Evolutionary conservation across 2,113 vertebrate genomes (phyloP), one percentile per base, ranked within the genome.

Genomic region (Otolemur garnettii): DNA sequence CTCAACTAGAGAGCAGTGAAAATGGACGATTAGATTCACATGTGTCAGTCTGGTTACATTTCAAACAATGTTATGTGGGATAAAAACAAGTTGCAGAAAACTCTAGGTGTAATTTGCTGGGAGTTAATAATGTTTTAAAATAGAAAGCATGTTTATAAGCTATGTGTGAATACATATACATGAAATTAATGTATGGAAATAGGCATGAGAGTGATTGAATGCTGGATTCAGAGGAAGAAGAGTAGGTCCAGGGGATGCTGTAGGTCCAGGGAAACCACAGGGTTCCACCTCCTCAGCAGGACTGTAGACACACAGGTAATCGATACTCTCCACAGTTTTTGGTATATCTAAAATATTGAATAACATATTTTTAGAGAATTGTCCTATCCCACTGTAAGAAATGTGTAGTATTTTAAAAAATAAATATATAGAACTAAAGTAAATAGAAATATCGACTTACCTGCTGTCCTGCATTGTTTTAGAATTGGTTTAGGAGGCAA

Each of bases 11-110:
- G 78, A 33, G 30, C 33, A 45, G 26, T 4, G 64, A n/a, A 13
- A 7, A 1, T 4, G 1, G 5, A 0, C 2, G 2, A 10, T 35
- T 19, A 24, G 42, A 21, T 13, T 35, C 2, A 22, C 19, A 21
- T 12, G 1, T 35, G 2, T n/a, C 45, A 78, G 28, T 17, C 69
- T 13, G 42, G 22, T 19, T 2, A 24, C 69, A 15, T 55, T 22
- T 64, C 60, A 92, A 8, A 69, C 10, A 22, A 21, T 35, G 10
- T 35, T 45, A 68, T 10, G 7, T 53, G 83, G 38, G 53, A 8
- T 15, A 57, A 77, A 84, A 62, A 24, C 64, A 50, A 50, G 33
- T 24, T 21, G 18, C 38, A 38, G 57, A 45, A 24, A 62, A n/a
- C 57, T 13, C 57, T 13, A 30, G 33, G 0, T 83, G 12, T 14